phyloP scores from a whole-genome alignment of 2,888 invertebrate genomes.

The Netelia fuscicornis region DNA sequence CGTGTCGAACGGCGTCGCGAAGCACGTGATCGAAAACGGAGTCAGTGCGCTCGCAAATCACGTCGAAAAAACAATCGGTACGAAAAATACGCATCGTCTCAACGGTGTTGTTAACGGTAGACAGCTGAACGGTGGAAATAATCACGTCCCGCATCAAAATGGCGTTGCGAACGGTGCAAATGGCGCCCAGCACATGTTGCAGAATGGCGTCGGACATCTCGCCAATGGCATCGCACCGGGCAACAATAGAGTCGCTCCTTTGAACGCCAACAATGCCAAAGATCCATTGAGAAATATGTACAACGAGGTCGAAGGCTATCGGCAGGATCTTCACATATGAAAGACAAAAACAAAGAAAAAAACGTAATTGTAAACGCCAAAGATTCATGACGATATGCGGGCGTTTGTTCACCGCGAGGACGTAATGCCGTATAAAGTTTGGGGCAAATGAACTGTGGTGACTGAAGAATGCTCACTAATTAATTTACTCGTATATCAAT shows the following conservation, averaged over 20 bases:
- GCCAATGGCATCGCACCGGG: slow-evolving; percentile 76
- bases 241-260: slow-evolving; percentile 78
- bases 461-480: slow-evolving; percentile 68
- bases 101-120: slow-evolving; percentile 84
- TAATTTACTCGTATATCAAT: slow-evolving; percentile 53
- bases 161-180: slow-evolving; percentile 73
- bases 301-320: slow-evolving; percentile 84
- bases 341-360: no score
- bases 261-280: slow-evolving; percentile 70
- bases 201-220: slow-evolving; percentile 79
- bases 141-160: slow-evolving; percentile 78
- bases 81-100: slow-evolving; percentile 31
- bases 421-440: slow-evolving; percentile 1
- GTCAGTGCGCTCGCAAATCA: slow-evolving; percentile 68
- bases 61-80: slow-evolving; percentile 58
- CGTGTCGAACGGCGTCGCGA: slow-evolving; percentile 83
- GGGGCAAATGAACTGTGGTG: slow-evolving; percentile 38
- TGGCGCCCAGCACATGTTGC: slow-evolving; percentile 75
- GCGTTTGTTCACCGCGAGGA: slow-evolving; percentile 38
- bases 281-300: slow-evolving; percentile 83
- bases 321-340: slow-evolving; percentile 80
- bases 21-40: slow-evolving; percentile 79
- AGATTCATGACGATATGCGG: slow-evolving; percentile 8
- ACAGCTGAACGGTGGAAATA: slow-evolving; percentile 75
- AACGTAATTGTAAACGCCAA: slow-evolving; percentile 24